Conservation (phyloP, 2,888 invertebrate genomes). For the Bellardia bayeri region DNA sequence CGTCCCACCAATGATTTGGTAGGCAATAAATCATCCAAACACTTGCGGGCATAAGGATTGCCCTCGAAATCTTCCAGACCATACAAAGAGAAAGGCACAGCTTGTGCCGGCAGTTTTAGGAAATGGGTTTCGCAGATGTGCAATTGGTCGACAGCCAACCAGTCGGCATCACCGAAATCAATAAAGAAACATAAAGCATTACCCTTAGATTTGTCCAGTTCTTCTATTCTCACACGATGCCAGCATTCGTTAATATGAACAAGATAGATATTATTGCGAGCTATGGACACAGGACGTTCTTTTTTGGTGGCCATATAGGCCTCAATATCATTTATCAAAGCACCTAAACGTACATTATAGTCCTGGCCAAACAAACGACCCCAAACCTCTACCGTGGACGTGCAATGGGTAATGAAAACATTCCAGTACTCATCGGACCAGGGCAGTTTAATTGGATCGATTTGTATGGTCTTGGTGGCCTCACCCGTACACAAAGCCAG, state of each 20-base stretch:
- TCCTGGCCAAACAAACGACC: conserved; percentile 87
- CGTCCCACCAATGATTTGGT: conserved; percentile 87
- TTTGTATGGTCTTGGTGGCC: conserved; percentile 71
- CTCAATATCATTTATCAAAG: conserved; percentile 85
- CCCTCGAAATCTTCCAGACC: conserved; percentile 88
- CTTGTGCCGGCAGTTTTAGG: conserved; percentile 89
- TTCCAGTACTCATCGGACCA: conserved; percentile 84
- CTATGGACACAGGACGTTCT: conserved; percentile 76
- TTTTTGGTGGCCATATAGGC: conserved; percentile 81
- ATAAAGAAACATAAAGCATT: conserved; percentile 87
- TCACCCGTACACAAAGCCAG: conserved; percentile 55
- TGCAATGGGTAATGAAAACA: conserved; percentile 87
- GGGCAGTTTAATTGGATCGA: conserved; percentile 77
- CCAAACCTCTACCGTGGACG: conserved; percentile 88
- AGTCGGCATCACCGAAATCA: conserved; percentile 90
- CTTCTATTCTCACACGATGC: conserved; percentile 86
- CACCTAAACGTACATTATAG: conserved; percentile 86
- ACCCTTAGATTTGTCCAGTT: conserved; percentile 84
- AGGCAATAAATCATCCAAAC: conserved; percentile 84
- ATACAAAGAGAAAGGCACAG: conserved; percentile 88
- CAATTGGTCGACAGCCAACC: conserved; percentile 85
- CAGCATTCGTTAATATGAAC: conserved; percentile 85
- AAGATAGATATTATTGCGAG: conserved; percentile 81
- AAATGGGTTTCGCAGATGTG: conserved; percentile 88
- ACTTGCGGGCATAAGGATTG: conserved; percentile 81